Evolutionary conservation across 2,888 invertebrate species (phyloP), one percentile per base, ranked within the genome.

Genomic region (Xestoiulus laeticollis): DNA sequence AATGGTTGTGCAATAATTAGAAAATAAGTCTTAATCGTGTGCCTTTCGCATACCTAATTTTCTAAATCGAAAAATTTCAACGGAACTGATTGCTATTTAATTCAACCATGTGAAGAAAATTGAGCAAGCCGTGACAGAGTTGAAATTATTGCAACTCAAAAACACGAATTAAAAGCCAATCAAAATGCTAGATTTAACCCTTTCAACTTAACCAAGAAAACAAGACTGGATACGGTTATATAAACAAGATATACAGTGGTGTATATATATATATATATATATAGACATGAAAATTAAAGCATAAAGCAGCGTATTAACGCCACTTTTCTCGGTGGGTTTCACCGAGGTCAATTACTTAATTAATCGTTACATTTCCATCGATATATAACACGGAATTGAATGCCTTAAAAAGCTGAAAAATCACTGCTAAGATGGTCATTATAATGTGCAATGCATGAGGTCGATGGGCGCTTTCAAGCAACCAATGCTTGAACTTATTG

Each of bases 1-100:
- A 78, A 78, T 78, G 78, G 78, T 78, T 78, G 78, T 78, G 78
- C 78, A 78, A 78, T 78, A 78, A 78, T 78, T 78, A 78, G 78
- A 78, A 78, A 78, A 78, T 78, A 78, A 78, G 78, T 78, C 78
- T 78, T 78, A 78, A 78, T 78, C 78, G 78, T 78, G 78, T 30
- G 78, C 78, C 30, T 78, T 78, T 78, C 78, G 78, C 26, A 78
- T 78, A 30, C 30, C 78, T 78, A 30, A 78, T 78, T 78, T 78
- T 78, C 30, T 78, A 78, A 78, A 78, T 78, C 30, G 78, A 78
- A 78, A 78, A 30, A 1, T 30, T 30, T 30, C 30, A 30, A 78
- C 78, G 78, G 78, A 78, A 78, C 78, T 78, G 78, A 78, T 78
- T 78, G 78, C 78, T 4, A 26, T 78, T 78, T 78, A 78, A 78